phyloP scores from a whole-genome alignment of 2,113 vertebrate genomes.

The Sinocyclocheilus anophthalmus region DNA sequence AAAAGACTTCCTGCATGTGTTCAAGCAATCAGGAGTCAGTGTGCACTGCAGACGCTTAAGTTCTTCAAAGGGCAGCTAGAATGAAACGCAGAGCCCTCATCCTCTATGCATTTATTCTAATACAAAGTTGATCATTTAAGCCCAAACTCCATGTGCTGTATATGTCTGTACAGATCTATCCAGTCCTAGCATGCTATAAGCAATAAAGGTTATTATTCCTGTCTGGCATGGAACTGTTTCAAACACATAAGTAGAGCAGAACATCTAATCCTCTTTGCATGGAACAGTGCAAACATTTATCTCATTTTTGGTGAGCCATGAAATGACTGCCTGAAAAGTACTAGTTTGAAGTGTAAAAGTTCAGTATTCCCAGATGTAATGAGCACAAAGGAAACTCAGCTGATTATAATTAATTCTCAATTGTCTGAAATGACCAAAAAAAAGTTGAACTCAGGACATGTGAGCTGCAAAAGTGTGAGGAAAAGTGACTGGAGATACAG shows the following conservation, averaged over 20 bases:
- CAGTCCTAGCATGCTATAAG: not conserved
- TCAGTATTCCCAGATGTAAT: not conserved
- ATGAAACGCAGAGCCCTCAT: not conserved
- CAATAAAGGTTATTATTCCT: not conserved
- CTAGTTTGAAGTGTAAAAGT: not conserved
- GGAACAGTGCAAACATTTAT: not conserved
- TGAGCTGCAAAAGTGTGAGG: not conserved
- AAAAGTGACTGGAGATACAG: constrained; percentile 6
- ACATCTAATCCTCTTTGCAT: not conserved
- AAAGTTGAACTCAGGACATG: constrained; percentile 12
- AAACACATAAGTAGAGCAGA: not conserved
- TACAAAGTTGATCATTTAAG: not conserved
- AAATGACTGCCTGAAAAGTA: not conserved
- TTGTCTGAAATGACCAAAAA: constrained; percentile 15
- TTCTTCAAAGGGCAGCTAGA: constrained; percentile 1
- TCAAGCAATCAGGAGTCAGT: constrained; percentile 24
- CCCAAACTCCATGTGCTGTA: not conserved
- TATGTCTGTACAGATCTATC: not conserved
- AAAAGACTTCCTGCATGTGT: constrained; percentile 24
- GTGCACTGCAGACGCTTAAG: not conserved
- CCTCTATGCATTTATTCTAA: constrained; percentile 2
- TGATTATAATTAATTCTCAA: not conserved
- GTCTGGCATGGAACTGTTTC: not conserved
- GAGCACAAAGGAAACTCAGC: not conserved
- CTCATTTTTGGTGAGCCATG: not conserved